Conservation (phyloP, 2,797 vertebrate species). For the Cossypha niveicapilla region DNA sequence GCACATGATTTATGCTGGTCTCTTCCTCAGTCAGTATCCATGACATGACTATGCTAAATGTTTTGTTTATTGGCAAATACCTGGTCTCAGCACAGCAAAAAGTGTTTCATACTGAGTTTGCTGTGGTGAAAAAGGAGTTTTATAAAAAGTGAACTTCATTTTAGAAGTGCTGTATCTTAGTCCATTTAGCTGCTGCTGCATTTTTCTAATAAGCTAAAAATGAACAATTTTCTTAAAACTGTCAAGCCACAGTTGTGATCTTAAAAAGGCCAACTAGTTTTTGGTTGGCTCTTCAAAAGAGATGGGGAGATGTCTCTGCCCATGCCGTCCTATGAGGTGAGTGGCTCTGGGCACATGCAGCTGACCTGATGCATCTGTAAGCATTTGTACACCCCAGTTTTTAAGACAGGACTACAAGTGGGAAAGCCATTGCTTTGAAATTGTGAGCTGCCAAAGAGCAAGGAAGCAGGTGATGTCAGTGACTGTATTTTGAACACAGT, state of each 20-base stretch:
- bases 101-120: not conserved
- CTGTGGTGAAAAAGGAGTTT: not conserved
- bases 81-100: not conserved
- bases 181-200: not conserved
- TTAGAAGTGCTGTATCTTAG: not conserved
- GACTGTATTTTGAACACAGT: not conserved
- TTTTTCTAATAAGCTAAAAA: not conserved
- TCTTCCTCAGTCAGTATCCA: not conserved
- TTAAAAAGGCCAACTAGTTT: not conserved
- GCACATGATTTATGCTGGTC: not conserved
- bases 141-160: not conserved
- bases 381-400: not conserved
- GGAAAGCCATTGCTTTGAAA: not conserved
- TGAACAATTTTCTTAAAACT: not conserved
- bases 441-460: not conserved
- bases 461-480: not conserved
- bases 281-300: not conserved
- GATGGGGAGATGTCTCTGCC: not conserved
- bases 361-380: not conserved
- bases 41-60: not conserved
- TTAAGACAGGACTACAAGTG: not conserved
- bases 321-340: not conserved
- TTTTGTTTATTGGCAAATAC: not conserved
- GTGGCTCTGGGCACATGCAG: not conserved
- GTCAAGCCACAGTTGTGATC: not conserved